Base-by-base conservation (phyloP, 2,888 invertebrate genomes). In the Atethmia centrago region DNA sequence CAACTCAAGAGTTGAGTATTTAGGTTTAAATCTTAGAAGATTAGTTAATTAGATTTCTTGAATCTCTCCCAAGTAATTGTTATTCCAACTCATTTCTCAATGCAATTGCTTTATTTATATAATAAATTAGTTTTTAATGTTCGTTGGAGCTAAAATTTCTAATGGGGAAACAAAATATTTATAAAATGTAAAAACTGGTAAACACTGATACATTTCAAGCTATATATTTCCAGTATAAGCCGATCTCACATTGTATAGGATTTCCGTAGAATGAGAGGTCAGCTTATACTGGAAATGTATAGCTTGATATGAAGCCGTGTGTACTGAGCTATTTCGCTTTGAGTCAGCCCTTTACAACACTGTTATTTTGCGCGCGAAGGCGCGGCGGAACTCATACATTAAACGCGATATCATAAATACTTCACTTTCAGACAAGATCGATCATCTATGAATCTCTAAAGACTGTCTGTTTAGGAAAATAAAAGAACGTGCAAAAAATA, bases 341-440 rank as follows among this genome's bases (percentile, higher is more conserved):
- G 4, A 45, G 19, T 42, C 31, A 66, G 16, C 42, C 58, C 19
- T 28, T 53, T 31, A 49, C 16, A 45, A 19, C n/a, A 25, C 9
- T 66, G 36, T 47, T 58, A 42, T 49, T 9, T 31, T 63, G 63
- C 7, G 14, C 49, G 58, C n/a, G 31, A 51, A 68, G 12, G 28
- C 28, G 59, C 14, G 47, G 55, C 31, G 53, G 19, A 12, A 42
- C 21, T 63, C 66, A 67, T 63, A 79, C 58, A 67, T 78, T 78
- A 49, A 49, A 64, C 14, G 21, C 45, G 40, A 67, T 64, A 67
- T 63, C 58, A 68, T 77, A 71, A 71, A 74, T 64, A 68, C 42
- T 61, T 79, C 47, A 59, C 42, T 51, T 36, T 25, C 64, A 58
- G 53, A 66, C 55, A 55, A 65, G 47, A 61, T 65, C 49, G 45